Conservation (phyloP, 1,140 invertebrate species). For the Eufriesea mexicana region DNA sequence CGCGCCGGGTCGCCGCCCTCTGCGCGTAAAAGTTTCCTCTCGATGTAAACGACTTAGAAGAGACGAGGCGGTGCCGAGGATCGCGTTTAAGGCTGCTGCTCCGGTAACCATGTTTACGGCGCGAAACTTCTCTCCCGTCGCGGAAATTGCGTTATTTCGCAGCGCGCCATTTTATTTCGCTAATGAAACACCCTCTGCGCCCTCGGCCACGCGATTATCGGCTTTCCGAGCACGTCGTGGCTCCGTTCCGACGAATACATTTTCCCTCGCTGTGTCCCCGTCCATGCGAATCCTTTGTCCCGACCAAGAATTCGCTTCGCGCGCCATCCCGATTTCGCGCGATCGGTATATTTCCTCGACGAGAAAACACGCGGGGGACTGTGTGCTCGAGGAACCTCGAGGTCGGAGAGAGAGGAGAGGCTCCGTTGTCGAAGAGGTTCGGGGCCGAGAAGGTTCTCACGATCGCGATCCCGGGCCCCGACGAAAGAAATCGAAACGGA, state of each 20-base stretch:
- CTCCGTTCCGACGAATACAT: too few relatives aligned
- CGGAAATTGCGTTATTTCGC: slow-evolving; percentile 39
- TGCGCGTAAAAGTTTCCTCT: slow-evolving; percentile 24
- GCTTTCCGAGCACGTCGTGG: not conserved
- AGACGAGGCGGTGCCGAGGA: not conserved
- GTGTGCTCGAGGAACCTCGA: too few relatives aligned
- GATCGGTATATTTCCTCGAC: too few relatives aligned
- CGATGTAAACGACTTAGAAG: slow-evolving; percentile 34
- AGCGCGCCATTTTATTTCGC: slow-evolving; percentile 8
- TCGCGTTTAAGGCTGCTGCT: not conserved
- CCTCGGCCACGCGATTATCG: not conserved
- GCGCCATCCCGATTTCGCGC: too few relatives aligned
- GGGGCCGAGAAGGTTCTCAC: slow-evolving; percentile 18
- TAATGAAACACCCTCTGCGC: slow-evolving; percentile 3
- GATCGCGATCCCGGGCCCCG: slow-evolving; percentile 14
- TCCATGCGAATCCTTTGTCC: too few relatives aligned
- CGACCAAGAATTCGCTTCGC: too few relatives aligned
- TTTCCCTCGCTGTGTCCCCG: too few relatives aligned
- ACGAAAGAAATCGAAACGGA: slow-evolving; percentile 46
- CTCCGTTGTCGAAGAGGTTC: too few relatives aligned
- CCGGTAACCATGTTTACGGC: slow-evolving; percentile 40
- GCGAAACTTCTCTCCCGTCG: slow-evolving; percentile 11
- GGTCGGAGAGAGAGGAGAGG: too few relatives aligned
- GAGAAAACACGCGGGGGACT: too few relatives aligned
- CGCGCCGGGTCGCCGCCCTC: not conserved